Conservation (phyloP, 2,113 vertebrate genomes). For the Sturnus vulgaris region DNA sequence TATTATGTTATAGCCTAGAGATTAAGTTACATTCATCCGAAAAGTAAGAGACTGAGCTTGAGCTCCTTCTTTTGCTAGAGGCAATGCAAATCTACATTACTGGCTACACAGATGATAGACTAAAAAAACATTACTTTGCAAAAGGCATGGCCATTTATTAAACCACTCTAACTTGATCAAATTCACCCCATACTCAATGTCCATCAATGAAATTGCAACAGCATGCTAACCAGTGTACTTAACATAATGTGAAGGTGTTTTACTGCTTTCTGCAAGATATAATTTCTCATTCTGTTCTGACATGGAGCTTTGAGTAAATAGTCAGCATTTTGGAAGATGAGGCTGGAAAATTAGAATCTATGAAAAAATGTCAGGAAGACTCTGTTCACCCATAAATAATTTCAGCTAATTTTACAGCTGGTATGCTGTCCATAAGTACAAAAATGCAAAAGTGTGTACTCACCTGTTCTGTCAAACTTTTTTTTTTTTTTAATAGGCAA, state of each 20-base stretch:
- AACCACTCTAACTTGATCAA: not conserved
- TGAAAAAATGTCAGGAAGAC: not conserved
- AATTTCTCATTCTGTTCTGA: constrained; percentile 42
- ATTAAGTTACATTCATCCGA: not conserved
- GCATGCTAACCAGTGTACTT: constrained; percentile 24
- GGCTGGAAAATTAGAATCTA: not conserved
- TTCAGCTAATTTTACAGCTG: not conserved
- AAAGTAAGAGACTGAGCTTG: constrained; percentile 4
- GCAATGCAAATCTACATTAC: constrained; percentile 33
- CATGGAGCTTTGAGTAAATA: not conserved
- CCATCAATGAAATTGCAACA: not conserved
- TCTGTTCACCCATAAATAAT: not conserved
- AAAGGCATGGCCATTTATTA: constrained; percentile 24
- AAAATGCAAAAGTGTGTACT: not conserved
- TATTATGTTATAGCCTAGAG: not conserved
- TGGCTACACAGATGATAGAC: not conserved
- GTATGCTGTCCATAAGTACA: not conserved
- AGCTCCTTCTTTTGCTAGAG: constrained; percentile 22
- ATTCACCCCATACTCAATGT: not conserved
- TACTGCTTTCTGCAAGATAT: constrained; percentile 1
- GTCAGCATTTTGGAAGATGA: not conserved
- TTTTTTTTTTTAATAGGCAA: not conserved
- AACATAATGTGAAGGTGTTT: constrained; percentile 28
- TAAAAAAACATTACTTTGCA: not conserved
- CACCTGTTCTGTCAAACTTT: not conserved